Base-by-base conservation (phyloP, 2,113 vertebrate genomes). In the Falco punctatus region DNA sequence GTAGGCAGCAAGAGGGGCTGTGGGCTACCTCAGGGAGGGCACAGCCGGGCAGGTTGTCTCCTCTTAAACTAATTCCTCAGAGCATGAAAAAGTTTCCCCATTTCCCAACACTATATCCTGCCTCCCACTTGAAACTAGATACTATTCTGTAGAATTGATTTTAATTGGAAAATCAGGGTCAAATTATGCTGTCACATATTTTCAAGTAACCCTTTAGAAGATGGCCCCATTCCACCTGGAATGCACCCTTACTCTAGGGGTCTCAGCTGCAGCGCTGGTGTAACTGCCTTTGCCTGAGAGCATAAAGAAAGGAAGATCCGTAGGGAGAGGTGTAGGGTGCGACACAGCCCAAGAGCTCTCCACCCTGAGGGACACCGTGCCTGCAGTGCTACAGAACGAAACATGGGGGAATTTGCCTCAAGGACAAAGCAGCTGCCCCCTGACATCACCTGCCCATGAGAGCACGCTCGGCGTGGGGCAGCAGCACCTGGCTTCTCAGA, bases 391-490 rank as follows among this genome's bases (percentile, higher is more conserved):
- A n/a, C 11, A 40, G 55, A 65, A 62, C 52, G 28, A 20, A 58
- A 15, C 0, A 6, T 4, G 26, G 44, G 24, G 23, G 9, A 66
- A 33, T 33, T 0, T 32, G 23, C 42, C 28, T 14, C 23, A 20
- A 18, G 48, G 57, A 51, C 44, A 57, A 30, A 35, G n/a, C 2
- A 27, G 59, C 20, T 44, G 65, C 54, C 48, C 23, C 33, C 52
- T 67, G 42, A 26, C n/a, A 15, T 4, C 11, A 30, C 52, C 58
- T 22, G 58, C 48, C 65, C 14, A 32, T 1, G 11, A 72, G 42
- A 83, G 40, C 19, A 10, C 0, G 0, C n/a, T n/a, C 23, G 5
- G 23, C 11, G 27, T 6, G 30, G 12, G 32, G 5, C 54, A 48
- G 30, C 57, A 65, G 15, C 49, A 52, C 44, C 4, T 64, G 74